Evolutionary conservation across 2,888 invertebrate genomes (phyloP).

Genomic region (Nemoura dubitans): DNA sequence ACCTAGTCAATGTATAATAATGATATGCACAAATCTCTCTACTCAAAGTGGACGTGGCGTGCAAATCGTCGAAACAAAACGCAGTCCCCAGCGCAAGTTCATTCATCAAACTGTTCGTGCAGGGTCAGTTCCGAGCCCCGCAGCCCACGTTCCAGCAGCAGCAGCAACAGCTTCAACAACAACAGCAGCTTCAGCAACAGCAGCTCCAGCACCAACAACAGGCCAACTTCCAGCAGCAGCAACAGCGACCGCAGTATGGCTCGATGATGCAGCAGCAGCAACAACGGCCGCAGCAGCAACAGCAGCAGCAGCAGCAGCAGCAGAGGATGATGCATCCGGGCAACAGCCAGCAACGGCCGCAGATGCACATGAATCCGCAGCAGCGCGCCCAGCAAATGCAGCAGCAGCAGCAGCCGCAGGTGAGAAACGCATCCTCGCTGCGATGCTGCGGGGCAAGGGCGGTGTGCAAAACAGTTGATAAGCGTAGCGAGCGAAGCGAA

Average conservation of each 20-base stretch:
- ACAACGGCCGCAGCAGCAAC: slow-evolving; percentile 36
- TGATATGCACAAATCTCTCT: too few species aligned
- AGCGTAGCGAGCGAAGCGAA: too few species aligned
- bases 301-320: slow-evolving; percentile 44
- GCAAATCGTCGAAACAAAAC: too few species aligned
- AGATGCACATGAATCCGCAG: background rate
- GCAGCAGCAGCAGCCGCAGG: slow-evolving; percentile 43
- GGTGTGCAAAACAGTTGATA: too few species aligned
- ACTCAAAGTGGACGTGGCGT: too few species aligned
- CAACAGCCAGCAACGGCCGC: slow-evolving; percentile 30
- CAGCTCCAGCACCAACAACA: slow-evolving; percentile 40
- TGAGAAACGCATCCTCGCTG: background rate
- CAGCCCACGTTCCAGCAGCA: slow-evolving; percentile 24
- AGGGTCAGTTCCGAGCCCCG: background rate
- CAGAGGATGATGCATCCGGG: slow-evolving; percentile 35
- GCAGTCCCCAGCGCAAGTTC: background rate
- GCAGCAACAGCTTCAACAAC: slow-evolving; percentile 35
- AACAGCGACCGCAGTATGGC: background rate
- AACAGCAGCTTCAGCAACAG: slow-evolving; percentile 23
- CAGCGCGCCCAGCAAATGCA: slow-evolving; percentile 38
- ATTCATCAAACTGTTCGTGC: background rate
- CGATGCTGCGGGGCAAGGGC: too few species aligned
- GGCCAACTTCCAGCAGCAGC: slow-evolving; percentile 38
- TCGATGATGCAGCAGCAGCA: slow-evolving; percentile 23
- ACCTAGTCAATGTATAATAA: too few species aligned